phyloP scores from a whole-genome alignment of 2,888 invertebrate species.

The Watsonalla binaria region DNA sequence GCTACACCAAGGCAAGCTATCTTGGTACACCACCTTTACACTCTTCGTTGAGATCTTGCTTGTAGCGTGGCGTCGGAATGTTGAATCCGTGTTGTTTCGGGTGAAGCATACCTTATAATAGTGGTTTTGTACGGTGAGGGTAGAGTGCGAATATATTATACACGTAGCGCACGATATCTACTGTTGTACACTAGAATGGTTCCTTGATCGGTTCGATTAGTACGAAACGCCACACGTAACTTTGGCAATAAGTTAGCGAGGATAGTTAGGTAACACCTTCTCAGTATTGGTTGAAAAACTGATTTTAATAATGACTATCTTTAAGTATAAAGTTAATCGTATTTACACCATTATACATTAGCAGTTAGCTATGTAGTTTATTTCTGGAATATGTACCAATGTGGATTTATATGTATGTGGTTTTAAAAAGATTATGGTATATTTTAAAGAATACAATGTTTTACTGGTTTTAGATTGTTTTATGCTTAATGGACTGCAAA shows the following conservation, averaged over 20 bases:
- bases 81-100: neutral
- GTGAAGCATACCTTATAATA: neutral
- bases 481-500: conserved; percentile 11
- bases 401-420: conserved; percentile 17
- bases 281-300: conserved; percentile 72
- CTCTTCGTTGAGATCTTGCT: neutral
- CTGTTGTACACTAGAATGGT: conserved; percentile 32
- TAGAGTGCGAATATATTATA: conserved; percentile 26
- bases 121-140: conserved; percentile 18
- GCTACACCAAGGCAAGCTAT: neutral
- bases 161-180: conserved; percentile 46
- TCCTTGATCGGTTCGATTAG: conserved; percentile 27
- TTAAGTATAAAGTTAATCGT: conserved; percentile 63
- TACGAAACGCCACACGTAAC: conserved; percentile 49
- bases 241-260: conserved; percentile 68
- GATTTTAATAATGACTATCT: conserved; percentile 50
- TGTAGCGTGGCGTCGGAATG: neutral
- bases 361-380: conserved; percentile 64
- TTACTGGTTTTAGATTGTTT: conserved; percentile 5
- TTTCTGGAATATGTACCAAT: conserved; percentile 35
- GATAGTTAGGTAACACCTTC: conserved; percentile 63
- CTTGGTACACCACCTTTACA: neutral
- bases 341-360: conserved; percentile 67
- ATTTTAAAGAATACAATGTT: conserved; percentile 12
- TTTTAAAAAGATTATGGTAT: conserved; percentile 22